Base-by-base conservation (phyloP, 2,888 invertebrate species). In the Sialis lutaria region DNA sequence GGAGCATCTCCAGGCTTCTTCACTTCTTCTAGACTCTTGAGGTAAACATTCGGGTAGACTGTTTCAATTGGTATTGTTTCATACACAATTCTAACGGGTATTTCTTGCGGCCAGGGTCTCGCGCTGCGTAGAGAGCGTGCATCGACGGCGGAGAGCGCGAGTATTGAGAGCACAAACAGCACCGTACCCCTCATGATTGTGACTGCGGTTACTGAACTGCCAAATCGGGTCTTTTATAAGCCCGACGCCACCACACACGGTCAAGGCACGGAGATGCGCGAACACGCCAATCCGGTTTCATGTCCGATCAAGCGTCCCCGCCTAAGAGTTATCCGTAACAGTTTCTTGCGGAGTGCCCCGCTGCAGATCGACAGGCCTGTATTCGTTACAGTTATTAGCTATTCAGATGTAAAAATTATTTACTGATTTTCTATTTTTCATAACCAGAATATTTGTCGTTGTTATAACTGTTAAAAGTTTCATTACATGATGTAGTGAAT, bases 21-120 rank as follows among this genome's bases (percentile, higher is more conserved):
- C 30, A 32, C 10, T 10, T 13, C 42, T 7, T 30, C 37, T 8
- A 37, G 6, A 6, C 37, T 12, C 8, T 37, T 37, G 10, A 37
- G 10, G 7, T 10, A 6, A 37, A 37, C 37, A 10, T 37, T 37
- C 8, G 37, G n/a, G 12, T 37, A 37, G 12, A 37, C 37, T 2
- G 37, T 37, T 12, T 22, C 31, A 5, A 42, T 9, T 30, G 30
- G 42, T 42, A 31, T 32, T 5, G 37, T 37, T 6, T 62, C 61
- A 53, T 62, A 62, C 32, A 59, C 54, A 22, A 63, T 53, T 49
- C 60, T 56, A 5, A 63, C 63, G 2, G 61, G 63, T 42, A 63
- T 63, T 46, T 53, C 54, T 47, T 54, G 53, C 33, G 54, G 12
- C 59, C 50, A 10, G 53, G 45, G 13, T 56, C 57, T 41, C 22